Percentiles rank a stretch among this genome's conserved stretches.
These are phyloP conservation scores for Trilocha varians DNA, from an alignment of 2,888 invertebrate genomes.

Conservation along the genomic window DNA sequence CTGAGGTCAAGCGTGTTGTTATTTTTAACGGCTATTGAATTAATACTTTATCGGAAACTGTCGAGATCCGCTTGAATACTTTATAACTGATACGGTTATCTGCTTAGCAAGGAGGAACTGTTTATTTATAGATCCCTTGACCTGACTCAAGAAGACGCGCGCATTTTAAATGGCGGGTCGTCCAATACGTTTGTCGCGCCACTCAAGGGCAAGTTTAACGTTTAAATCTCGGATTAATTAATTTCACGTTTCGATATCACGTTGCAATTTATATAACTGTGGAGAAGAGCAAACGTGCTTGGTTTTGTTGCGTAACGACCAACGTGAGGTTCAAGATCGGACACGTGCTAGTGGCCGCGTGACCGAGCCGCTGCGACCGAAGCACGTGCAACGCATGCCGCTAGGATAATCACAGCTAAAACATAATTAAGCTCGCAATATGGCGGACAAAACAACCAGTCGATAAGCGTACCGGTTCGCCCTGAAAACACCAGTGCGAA, in stretches of 20 bases:
- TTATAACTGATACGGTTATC: too few species aligned
- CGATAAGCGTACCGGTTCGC: too few species aligned
- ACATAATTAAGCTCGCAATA: too few species aligned
- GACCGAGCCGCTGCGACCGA: constrained; percentile 31
- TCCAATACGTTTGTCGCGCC: too few species aligned
- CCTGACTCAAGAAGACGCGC: constrained; percentile 5
- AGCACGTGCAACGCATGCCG: constrained; percentile 32
- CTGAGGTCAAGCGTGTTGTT: constrained; percentile 52
- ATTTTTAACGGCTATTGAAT: constrained; percentile 17
- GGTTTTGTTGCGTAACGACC: constrained; percentile 50
- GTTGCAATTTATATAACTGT: constrained; percentile 65
- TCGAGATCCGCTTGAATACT: too few species aligned
- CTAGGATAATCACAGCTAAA: constrained; percentile 32
- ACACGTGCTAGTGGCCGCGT: constrained; percentile 61
- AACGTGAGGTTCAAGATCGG: constrained; percentile 65
- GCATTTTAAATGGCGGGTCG: background rate
- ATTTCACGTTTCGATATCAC: constrained; percentile 56
- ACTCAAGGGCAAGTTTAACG: constrained; percentile 30
- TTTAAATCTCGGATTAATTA: constrained; percentile 35
- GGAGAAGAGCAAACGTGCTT: constrained; percentile 50
- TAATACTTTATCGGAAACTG: too few species aligned
- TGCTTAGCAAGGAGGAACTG: too few species aligned
- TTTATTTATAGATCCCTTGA: constrained; percentile 11
- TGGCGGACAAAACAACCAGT: too few species aligned
- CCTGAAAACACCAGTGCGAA: too few species aligned